Evolutionary conservation across 2,797 vertebrate genomes (phyloP).

Genomic region (Eremophila alpestris): DNA sequence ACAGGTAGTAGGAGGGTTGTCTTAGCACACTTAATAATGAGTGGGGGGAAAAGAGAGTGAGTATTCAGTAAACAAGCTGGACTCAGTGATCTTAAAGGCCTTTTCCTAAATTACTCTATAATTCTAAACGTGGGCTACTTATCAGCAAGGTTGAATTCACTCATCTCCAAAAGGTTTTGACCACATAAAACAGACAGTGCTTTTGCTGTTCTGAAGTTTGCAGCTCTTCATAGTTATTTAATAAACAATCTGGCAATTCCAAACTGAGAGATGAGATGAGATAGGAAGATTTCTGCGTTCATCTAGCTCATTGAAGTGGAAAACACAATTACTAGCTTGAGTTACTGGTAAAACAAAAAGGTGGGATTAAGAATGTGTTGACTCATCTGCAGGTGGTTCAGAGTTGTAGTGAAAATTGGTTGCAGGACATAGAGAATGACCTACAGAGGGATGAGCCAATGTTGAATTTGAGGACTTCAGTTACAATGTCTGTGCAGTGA

Average conservation of each 20-base stretch:
- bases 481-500: accelerated
- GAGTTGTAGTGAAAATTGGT: background rate
- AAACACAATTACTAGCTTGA: background rate
- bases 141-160: background rate
- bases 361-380: background rate
- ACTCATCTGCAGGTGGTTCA: background rate
- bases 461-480: background rate
- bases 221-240: background rate
- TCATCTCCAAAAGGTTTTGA: background rate
- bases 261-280: background rate
- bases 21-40: background rate
- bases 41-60: background rate
- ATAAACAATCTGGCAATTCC: background rate
- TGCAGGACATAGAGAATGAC: background rate
- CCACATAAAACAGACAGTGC: background rate
- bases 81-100: background rate
- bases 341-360: background rate
- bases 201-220: background rate
- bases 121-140: background rate
- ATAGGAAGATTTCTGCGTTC: background rate
- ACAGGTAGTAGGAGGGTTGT: background rate
- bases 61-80: background rate
- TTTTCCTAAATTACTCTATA: accelerated
- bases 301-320: background rate
- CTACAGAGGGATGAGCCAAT: background rate